Evolutionary conservation across 1,140 invertebrate genomes (phyloP), one percentile per base, ranked within the genome.

Genomic region (Stenopsyche tienmushanensis): DNA sequence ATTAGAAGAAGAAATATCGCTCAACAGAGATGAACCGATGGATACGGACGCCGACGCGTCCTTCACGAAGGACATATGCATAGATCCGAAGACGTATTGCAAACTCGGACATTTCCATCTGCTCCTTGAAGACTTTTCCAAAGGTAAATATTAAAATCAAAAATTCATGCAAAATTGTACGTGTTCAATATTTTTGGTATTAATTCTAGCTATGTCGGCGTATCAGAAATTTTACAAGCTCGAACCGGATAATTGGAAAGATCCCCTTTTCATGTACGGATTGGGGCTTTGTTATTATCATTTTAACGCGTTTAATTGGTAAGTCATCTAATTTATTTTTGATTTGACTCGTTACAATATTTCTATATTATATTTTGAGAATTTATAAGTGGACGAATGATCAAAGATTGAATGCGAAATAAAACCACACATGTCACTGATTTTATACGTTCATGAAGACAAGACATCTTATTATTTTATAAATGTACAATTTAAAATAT

Each of bases 281-380:
- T 81, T 96, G 34, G 96, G 93, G 7, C 83, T 98, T 2, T 93
- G 95, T 47, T 98, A 98, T 78, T 97, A 94, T 76, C 94, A 98
- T 73, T 98, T 91, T 79, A 95, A 96, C 78, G 90, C 92, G 55
- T 97, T 91, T 80, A 88, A 93, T 77, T 97, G 94, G 96, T 98
- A 77, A 95, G 93, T n/a, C n/a, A n/a, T n/a, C n/a, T n/a, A n/a
- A n/a, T 91, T 17, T 29, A 34, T 34, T 54, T 54, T 54, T 54
- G 7, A 54, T 18, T 13, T 54, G 2, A 34, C n/a, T n/a, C n/a
- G n/a, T n/a, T 39, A 39, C 7, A 39, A 39, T 39, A 39, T 39
- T n/a, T 7, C 34, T 8, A 39, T 39, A 39, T 8, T 39, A 39
- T n/a, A 39, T n/a, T n/a, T n/a, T n/a, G n/a, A n/a, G n/a, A n/a